Evolutionary conservation across 2,113 vertebrate species (phyloP).

Genomic region (Hiodon alosoides): DNA sequence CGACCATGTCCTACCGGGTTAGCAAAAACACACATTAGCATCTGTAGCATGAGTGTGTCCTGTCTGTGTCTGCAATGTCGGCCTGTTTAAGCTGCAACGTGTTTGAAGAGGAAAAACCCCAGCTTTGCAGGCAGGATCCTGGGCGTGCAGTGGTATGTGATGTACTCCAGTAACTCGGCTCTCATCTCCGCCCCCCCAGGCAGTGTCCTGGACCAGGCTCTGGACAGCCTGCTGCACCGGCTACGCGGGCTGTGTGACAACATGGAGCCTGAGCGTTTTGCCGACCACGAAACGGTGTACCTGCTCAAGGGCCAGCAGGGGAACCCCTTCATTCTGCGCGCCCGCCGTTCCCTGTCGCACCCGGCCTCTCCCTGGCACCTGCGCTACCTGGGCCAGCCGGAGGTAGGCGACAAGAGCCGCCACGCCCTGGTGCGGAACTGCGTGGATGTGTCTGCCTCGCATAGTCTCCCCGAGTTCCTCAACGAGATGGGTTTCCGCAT

Average conservation of each 20-base stretch:
- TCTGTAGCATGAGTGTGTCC: too few relatives aligned
- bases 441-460: slow-evolving; percentile 87
- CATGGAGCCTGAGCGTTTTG: slow-evolving; percentile 89
- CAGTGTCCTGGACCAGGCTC: slow-evolving; percentile 86
- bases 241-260: slow-evolving; percentile 93
- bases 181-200: slow-evolving; percentile 52
- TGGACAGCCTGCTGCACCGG: slow-evolving; percentile 89
- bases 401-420: slow-evolving; percentile 91
- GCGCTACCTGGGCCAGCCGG: slow-evolving; percentile 90
- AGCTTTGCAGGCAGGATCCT: too few relatives aligned
- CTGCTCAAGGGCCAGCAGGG: slow-evolving; percentile 95
- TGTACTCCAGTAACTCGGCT: too few relatives aligned
- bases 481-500: slow-evolving; percentile 97
- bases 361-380: slow-evolving; percentile 82
- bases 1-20: too few relatives aligned
- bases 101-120: too few relatives aligned
- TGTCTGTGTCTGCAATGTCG: too few relatives aligned
- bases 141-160: too few relatives aligned
- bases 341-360: slow-evolving; percentile 80
- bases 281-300: slow-evolving; percentile 93
- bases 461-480: slow-evolving; percentile 87
- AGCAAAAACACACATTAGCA: too few relatives aligned
- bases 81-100: too few relatives aligned
- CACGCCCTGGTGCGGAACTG: slow-evolving; percentile 88
- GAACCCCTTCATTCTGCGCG: slow-evolving; percentile 90